Conservation (phyloP, 2,797 vertebrate species). For the Ficedula albicollis region DNA sequence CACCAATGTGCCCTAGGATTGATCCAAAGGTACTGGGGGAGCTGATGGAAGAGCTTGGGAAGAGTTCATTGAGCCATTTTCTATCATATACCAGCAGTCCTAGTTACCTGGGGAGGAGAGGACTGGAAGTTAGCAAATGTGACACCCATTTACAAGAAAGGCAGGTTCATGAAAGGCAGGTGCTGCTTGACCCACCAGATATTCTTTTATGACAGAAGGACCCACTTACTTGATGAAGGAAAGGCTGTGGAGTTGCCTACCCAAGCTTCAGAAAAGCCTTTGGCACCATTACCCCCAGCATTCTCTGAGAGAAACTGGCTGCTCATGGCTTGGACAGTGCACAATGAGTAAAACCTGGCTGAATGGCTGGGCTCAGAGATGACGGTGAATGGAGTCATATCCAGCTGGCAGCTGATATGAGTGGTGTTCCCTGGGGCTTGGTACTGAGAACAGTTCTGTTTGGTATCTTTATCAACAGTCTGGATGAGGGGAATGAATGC, state of each 20-base stretch:
- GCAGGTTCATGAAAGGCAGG: not conserved
- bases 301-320: not conserved
- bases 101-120: not conserved
- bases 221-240: not conserved
- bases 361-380: not conserved
- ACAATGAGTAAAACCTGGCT: not conserved
- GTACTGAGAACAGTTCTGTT: not conserved
- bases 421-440: not conserved
- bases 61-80: not conserved
- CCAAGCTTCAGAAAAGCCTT: not conserved
- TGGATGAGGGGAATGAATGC: rapidly evolving
- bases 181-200: not conserved
- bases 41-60: not conserved
- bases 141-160: not conserved
- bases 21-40: not conserved
- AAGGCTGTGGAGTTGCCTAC: not conserved
- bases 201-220: not conserved
- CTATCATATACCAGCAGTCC: not conserved
- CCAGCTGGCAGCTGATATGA: not conserved
- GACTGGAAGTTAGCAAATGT: not conserved
- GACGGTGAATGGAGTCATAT: not conserved
- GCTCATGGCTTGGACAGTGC: not conserved
- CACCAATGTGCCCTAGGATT: not conserved
- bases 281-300: not conserved
- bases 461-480: not conserved